phyloP scores from a whole-genome alignment of 2,888 invertebrate species.

The Dromius quadrimaculatus region DNA sequence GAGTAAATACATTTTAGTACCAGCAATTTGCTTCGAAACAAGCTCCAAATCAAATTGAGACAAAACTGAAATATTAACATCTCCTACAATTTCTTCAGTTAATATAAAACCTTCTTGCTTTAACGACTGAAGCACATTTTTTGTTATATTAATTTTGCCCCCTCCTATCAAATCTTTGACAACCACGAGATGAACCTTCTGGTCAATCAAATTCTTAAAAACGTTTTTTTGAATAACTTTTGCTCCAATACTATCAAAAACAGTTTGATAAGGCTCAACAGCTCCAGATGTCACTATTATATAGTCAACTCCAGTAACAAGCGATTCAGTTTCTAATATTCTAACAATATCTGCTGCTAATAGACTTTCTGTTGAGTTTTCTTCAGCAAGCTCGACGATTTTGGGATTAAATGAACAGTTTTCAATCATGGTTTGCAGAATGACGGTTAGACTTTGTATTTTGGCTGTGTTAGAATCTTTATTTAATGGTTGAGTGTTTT shows the following conservation, averaged over 20 bases:
- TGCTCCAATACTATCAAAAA: slow-evolving; percentile 73
- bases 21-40: slow-evolving; percentile 74
- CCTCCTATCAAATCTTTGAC: slow-evolving; percentile 75
- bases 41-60: slow-evolving; percentile 68
- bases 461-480: slow-evolving; percentile 74
- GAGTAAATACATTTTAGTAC: slow-evolving; percentile 75
- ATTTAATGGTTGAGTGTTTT: slow-evolving; percentile 68
- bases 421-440: slow-evolving; percentile 82
- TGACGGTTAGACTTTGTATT: slow-evolving; percentile 75
- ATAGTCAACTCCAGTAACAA: slow-evolving; percentile 73
- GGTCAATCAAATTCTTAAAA: slow-evolving; percentile 71
- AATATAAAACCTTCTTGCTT: slow-evolving; percentile 79
- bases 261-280: slow-evolving; percentile 69
- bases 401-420: slow-evolving; percentile 82
- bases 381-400: slow-evolving; percentile 76
- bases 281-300: slow-evolving; percentile 70
- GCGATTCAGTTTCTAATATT: slow-evolving; percentile 80
- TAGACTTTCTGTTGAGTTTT: slow-evolving; percentile 75
- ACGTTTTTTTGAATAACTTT: slow-evolving; percentile 77
- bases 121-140: slow-evolving; percentile 73
- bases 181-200: slow-evolving; percentile 77
- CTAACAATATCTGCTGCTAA: slow-evolving; percentile 73
- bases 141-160: slow-evolving; percentile 68
- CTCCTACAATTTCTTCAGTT: slow-evolving; percentile 76
- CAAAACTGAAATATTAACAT: slow-evolving; percentile 64